A percentile compares a stretch with the other conserved stretches of the same genome.
Conservation (phyloP, 2,888 invertebrate species). For the Polymixis flavicincta region DNA sequence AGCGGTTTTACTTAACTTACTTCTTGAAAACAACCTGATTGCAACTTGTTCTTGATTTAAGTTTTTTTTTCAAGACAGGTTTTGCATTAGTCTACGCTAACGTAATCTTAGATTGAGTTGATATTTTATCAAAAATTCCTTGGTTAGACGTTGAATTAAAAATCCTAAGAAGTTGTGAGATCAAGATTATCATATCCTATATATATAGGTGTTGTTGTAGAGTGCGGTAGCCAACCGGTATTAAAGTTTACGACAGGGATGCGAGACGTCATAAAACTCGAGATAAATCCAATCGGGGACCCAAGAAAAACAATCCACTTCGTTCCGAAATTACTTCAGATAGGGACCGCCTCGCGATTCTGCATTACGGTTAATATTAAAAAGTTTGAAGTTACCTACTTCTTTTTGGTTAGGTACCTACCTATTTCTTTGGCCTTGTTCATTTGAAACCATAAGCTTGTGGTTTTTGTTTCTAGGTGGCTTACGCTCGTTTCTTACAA, state of each 20-base stretch:
- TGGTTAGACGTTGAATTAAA: not conserved
- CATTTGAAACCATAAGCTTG: not conserved
- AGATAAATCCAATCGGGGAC: constrained; percentile 89
- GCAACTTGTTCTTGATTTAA: not conserved
- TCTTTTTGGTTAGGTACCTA: constrained; percentile 11
- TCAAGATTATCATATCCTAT: constrained; percentile 66
- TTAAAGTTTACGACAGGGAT: constrained; percentile 89
- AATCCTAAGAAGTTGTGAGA: constrained; percentile 27
- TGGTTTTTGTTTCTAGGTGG: not conserved
- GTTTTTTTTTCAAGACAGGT: not conserved
- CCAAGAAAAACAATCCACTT: constrained; percentile 88
- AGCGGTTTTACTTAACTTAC: not conserved
- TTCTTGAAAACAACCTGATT: too few species aligned
- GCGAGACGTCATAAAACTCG: constrained; percentile 88
- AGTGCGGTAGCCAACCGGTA: constrained; percentile 84
- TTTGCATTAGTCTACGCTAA: not conserved
- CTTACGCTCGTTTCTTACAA: too few species aligned
- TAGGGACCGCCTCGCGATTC: constrained; percentile 70
- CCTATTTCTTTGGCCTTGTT: constrained; percentile 9
- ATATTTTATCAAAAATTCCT: not conserved
- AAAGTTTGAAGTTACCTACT: constrained; percentile 54
- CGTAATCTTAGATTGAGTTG: not conserved
- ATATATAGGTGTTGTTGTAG: constrained; percentile 64
- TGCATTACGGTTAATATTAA: constrained; percentile 72
- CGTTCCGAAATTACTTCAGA: constrained; percentile 79